Evolutionary conservation across 2,113 vertebrate genomes (phyloP).

Genomic region (Petaurus breviceps): DNA sequence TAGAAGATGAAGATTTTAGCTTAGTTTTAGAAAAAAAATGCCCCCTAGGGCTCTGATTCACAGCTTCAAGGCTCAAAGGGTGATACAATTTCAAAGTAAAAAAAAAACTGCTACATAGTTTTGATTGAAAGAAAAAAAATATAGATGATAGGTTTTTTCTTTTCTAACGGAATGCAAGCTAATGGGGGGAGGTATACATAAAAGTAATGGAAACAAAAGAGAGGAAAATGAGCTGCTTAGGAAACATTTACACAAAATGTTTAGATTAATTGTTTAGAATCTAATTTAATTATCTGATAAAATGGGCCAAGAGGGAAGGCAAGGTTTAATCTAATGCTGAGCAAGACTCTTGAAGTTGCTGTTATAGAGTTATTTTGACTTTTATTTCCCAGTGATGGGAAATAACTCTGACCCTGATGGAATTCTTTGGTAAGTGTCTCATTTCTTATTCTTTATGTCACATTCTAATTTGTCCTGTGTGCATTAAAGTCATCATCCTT

Average conservation of each 20-base stretch:
- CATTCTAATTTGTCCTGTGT: conserved; percentile 36
- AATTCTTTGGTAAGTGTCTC: not conserved
- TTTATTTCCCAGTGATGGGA: conserved; percentile 55
- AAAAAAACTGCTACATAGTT: not conserved
- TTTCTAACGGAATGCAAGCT: conserved; percentile 52
- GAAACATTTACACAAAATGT: conserved; percentile 27
- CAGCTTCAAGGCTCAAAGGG: conserved; percentile 7
- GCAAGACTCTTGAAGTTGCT: conserved; percentile 44
- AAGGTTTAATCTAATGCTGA: conserved; percentile 62
- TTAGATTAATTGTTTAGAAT: conserved; percentile 61
- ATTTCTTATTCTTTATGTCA: conserved; percentile 4
- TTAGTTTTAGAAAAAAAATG: conserved; percentile 61
- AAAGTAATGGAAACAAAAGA: conserved; percentile 63
- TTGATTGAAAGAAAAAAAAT: conserved; percentile 35
- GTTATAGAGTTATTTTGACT: conserved; percentile 56
- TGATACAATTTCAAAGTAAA: conserved; percentile 51
- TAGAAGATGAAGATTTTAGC: conserved; percentile 62
- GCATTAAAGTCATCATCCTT: not conserved
- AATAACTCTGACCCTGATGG: conserved; percentile 26
- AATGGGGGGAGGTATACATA: conserved; percentile 55
- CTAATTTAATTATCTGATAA: conserved; percentile 66
- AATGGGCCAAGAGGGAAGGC: conserved; percentile 53
- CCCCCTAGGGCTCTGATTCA: conserved; percentile 58
- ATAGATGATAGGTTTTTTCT: conserved; percentile 58
- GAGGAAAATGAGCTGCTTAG: not conserved